A percentile compares a stretch with the other conserved stretches of the same genome.
Conservation (phyloP, 2,888 invertebrate genomes). For the Crepidodera aurea region DNA sequence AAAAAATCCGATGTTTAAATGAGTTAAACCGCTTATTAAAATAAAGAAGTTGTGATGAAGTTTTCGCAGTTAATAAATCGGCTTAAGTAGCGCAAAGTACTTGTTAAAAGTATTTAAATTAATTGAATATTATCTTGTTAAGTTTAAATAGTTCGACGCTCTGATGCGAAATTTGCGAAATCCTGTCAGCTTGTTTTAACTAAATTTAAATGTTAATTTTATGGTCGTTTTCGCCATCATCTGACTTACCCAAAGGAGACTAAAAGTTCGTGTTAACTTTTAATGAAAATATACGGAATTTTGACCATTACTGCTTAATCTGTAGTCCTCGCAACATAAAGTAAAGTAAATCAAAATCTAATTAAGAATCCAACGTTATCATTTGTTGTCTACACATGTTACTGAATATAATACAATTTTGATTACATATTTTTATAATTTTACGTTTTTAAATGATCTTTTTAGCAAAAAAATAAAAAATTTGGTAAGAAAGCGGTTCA, state of each 20-base stretch:
- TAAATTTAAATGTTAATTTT: conserved; percentile 27
- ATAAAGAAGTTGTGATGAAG: conserved; percentile 35
- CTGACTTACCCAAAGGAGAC: not conserved
- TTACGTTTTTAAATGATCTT: no score
- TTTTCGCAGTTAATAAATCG: conserved; percentile 36
- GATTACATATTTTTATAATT: no score
- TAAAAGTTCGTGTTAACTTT: conserved; percentile 7
- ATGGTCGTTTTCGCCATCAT: not conserved
- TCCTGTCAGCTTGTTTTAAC: conserved; percentile 30
- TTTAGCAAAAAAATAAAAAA: no score
- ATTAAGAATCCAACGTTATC: no score
- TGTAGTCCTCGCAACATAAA: no score
- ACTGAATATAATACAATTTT: no score
- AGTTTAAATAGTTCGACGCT: conserved; percentile 31
- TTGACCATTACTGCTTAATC: no score
- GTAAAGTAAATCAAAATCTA: no score
- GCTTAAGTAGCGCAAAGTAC: conserved; percentile 37
- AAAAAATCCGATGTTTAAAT: not conserved
- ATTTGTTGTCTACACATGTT: no score
- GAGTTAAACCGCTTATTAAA: conserved; percentile 28
- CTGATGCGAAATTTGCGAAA: conserved; percentile 27
- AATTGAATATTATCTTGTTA: conserved; percentile 34
- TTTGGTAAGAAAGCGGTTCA: no score
- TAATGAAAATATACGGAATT: conserved; percentile 5
- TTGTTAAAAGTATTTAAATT: conserved; percentile 40